Evolutionary conservation across 1,140 invertebrate species (phyloP), one percentile per base, ranked within the genome.

Genomic region (Glomeris maerens): DNA sequence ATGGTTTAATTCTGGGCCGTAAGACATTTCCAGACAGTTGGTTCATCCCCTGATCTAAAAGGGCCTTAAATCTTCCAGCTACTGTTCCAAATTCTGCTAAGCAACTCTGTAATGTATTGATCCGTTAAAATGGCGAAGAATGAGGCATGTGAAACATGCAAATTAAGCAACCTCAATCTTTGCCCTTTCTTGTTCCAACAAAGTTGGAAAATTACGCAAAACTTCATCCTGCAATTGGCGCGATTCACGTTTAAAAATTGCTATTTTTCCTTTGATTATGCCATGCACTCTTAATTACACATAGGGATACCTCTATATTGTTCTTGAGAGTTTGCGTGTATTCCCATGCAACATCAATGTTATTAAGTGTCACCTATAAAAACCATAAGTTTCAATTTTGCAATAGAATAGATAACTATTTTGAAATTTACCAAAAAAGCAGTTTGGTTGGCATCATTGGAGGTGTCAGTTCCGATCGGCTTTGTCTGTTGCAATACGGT

Each of bases 301-400:
- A 14, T 44, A 7, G 26, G 22, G 13, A 47, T 59, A 69, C 69
- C 58, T 71, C 65, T 41, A 74, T 52, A 51, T 56, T 70, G 36
- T 53, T 58, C 51, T 69, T 68, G 36, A 70, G 52, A 27, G 63
- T 64, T 52, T 66, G 63, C 45, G 66, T 63, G 67, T 90, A 93
- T 64, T 95, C 90, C 56, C 80, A 83, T 52, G 87, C 88, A 3
- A 81, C 77, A 66, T 95, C 91, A n/a, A 86, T 80, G 68, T 95
- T 94, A 63, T 93, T 94, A 49, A 95, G 66, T 60, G 90, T 83
- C n/a, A 81, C 78, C 81, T 88, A 63, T 14, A 62, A 61, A 52
- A 25, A 61, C 17, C 17, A 25, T 5, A 5, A 42, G 40, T 36
- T n/a, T n/a, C n/a, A n/a, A n/a, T n/a, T n/a, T n/a, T n/a, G n/a